phyloP scores from a whole-genome alignment of 1,140 invertebrate genomes.

The Polypedilum pembai region DNA sequence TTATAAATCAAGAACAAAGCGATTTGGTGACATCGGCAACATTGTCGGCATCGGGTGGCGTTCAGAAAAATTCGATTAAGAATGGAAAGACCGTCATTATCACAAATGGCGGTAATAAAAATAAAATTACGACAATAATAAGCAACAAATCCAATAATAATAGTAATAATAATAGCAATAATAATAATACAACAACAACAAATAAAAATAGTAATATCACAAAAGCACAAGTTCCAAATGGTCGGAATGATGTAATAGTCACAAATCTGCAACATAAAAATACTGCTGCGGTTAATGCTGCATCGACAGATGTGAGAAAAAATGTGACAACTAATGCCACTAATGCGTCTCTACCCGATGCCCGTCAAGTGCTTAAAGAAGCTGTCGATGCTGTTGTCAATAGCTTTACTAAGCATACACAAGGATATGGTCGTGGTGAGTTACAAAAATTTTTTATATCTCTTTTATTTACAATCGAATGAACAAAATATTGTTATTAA shows the following conservation, averaged over 20 bases:
- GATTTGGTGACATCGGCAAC: constrained; percentile 23
- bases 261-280: constrained; percentile 14
- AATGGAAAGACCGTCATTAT: neutral
- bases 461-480: too few species aligned
- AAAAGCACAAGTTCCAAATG: neutral
- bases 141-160: constrained; percentile 10
- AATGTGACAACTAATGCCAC: constrained; percentile 32
- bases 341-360: constrained; percentile 48
- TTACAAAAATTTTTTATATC: constrained; percentile 22
- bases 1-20: constrained; percentile 21
- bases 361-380: constrained; percentile 62
- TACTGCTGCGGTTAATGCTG: neutral
- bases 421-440: constrained; percentile 67
- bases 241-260: neutral
- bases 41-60: neutral
- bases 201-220: constrained; percentile 15
- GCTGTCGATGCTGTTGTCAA: constrained; percentile 70
- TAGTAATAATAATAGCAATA: constrained; percentile 18
- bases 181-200: neutral
- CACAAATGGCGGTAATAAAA: neutral
- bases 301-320: neutral
- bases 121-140: constrained; percentile 10
- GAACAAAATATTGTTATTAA: too few species aligned
- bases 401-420: constrained; percentile 69
- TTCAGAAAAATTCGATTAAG: neutral